Base-by-base conservation (phyloP, 1,140 invertebrate species). In the Bombus superbus region DNA sequence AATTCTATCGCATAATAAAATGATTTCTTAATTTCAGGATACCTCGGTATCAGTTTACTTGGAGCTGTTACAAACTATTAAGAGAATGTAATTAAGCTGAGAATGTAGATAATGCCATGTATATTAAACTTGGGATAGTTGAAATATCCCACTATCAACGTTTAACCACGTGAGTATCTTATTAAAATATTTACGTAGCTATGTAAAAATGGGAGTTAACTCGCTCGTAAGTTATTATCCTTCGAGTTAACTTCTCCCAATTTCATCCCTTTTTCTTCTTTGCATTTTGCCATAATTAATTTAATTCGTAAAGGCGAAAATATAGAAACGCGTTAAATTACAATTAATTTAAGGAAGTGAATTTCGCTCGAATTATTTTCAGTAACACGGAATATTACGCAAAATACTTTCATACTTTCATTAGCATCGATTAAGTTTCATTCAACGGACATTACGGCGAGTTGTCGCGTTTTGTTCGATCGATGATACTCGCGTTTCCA, bases 1-100 rank as follows among this genome's bases (percentile, higher is more conserved):
- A n/a, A 42, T 15, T 1, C 2, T 62, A 4, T 57, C 9, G 11
- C 6, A 6, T 57, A 59, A 72, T 47, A 32, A 77, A 6, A 18
- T 68, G 66, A 38, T 73, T 81, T 90, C 80, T 86, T 88, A 88
- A 86, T 81, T 74, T 86, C 80, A 53, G 57, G 25, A 44, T 81
- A 73, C 47, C 53, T 62, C 64, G 64, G 57, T 77, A 64, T 47
- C 79, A 76, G 77, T 84, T 79, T 85, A 77, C 83, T 86, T 80
- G 82, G 35, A 83, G 83, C 75, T 81, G 83, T 87, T 91, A 74
- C 76, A 66, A 90, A 92, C 90, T 91, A 92, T 90, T 80, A 90
- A 87, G 91, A 85, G 91, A 92, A 92, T 92, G 92, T 90, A 92
- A 92, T 92, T 92, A 92, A 92, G 84, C 84, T 72, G 82, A 89